These are phyloP conservation scores for Hemaris fuciformis DNA, from an alignment of 2,888 invertebrate genomes.

Conservation along the genomic window DNA sequence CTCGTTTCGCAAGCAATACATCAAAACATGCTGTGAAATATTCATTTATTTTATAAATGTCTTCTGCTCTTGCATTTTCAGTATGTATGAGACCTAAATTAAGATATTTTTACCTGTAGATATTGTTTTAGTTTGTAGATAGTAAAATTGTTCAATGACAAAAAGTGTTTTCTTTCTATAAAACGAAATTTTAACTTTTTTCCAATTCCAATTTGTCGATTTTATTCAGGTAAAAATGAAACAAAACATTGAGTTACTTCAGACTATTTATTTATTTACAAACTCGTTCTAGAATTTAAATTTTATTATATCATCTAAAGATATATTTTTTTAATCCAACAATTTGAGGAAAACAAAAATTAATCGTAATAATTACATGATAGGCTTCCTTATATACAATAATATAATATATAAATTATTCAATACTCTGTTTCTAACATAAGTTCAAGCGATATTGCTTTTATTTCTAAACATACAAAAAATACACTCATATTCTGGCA, in stretches of 20 bases:
- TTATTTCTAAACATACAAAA: not conserved
- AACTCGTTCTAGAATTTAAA: not conserved
- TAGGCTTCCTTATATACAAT: slow-evolving; percentile 7
- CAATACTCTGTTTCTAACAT: not conserved
- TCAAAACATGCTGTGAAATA: too few relatives aligned
- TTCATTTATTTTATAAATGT: too few relatives aligned
- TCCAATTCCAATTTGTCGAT: too few relatives aligned
- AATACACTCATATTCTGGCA: not conserved
- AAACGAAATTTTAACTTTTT: too few relatives aligned
- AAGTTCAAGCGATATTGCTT: not conserved
- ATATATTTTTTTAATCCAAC: not conserved
- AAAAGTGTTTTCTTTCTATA: not conserved
- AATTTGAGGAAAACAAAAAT: not conserved
- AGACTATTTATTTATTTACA: slow-evolving; percentile 8
- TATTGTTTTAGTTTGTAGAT: not conserved
- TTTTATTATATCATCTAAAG: slow-evolving; percentile 3
- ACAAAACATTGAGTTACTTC: slow-evolving; percentile 1
- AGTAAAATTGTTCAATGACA: not conserved
- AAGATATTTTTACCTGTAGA: not conserved
- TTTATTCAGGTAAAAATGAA: not conserved
- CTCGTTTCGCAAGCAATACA: too few relatives aligned
- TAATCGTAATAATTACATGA: not conserved
- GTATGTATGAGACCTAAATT: not conserved
- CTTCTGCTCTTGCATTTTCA: too few relatives aligned
- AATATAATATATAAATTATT: not conserved